Base-by-base conservation (phyloP, 1,140 invertebrate genomes). In the Nautilus pompilius region DNA sequence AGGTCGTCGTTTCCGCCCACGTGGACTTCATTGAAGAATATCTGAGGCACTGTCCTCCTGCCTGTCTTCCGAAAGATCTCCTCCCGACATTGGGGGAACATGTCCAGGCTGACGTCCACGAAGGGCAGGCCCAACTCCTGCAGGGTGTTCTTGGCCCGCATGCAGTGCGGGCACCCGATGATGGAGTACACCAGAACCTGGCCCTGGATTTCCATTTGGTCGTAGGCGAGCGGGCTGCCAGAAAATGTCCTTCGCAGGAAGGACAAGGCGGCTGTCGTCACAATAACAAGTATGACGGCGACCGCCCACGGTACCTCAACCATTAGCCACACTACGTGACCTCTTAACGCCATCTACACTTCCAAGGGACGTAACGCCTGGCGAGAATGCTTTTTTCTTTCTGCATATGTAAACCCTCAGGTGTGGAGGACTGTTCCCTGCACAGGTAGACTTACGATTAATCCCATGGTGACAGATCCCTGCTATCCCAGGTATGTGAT, bases 121-220 rank as follows among this genome's bases (percentile, higher is more conserved):
- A 73, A 81, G 1, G 79, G 74, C 20, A 82, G 60, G 2, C 62
- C 62, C 0, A 72, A 57, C 56, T 78, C 68, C 28, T 73, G 70
- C 30, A 82, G 63, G 1, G 71, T 70, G 45, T 71, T 71, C 63
- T 81, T 81, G 5, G 78, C 78, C 30, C 61, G 59, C 71, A 79
- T 75, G 54, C 80, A 81, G 55, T 80, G 78, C 13, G 77, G 77
- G 59, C 80, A 81, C 10, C 78, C 80, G 15, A 74, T 33, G 26
- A 80, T 77, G 0, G 78, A 77, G 55, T 81, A 81, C 1, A 81
- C 72, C 0, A 79, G 5, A 24, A 81, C 70, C 32, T 69, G 62
- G 22, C 79, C 79, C 63, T 76, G 72, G 15, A 77, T 10, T 1
- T 74, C 71, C 69, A 72, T 73, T 15, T 24, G n/a, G 3, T 3